Evolutionary conservation across 1,140 invertebrate genomes (phyloP).

Genomic region (Laupala kohalensis): DNA sequence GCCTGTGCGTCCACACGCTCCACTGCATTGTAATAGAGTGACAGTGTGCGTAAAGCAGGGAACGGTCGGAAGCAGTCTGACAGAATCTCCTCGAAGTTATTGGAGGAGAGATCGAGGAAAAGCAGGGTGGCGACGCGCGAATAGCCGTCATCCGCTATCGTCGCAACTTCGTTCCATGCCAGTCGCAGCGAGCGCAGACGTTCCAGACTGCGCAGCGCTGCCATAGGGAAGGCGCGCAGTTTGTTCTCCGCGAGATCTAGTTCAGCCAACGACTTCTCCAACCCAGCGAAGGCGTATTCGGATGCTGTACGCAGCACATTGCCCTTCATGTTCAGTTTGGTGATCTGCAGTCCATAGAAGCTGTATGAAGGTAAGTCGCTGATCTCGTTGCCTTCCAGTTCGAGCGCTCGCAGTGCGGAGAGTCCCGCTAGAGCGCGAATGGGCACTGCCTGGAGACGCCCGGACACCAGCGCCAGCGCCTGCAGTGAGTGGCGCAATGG

Average conservation of each 20-base stretch:
- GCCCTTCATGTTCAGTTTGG: constrained; percentile 71
- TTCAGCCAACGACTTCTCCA: constrained; percentile 66
- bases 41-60: constrained; percentile 62
- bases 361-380: constrained; percentile 69
- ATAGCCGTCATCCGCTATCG: constrained; percentile 54
- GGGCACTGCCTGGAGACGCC: constrained; percentile 64
- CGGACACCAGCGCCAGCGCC: constrained; percentile 65
- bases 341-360: constrained; percentile 68
- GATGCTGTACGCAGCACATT: constrained; percentile 67
- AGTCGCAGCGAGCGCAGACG: constrained; percentile 57
- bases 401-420: constrained; percentile 54
- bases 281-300: constrained; percentile 69
- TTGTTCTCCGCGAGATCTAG: constrained; percentile 78
- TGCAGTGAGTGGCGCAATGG: constrained; percentile 61
- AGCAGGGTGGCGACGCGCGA: constrained; percentile 53
- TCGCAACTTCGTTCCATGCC: constrained; percentile 68
- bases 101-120: constrained; percentile 73
- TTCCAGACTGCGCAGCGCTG: constrained; percentile 57
- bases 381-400: constrained; percentile 74
- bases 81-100: constrained; percentile 60
- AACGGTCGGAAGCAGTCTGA: constrained; percentile 65
- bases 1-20: constrained; percentile 60
- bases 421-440: constrained; percentile 64
- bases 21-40: constrained; percentile 67
- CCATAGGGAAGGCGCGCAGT: constrained; percentile 65